Evolutionary conservation across 2,797 vertebrate species (phyloP), one percentile per base, ranked within the genome.

Genomic region (Epinephelus coioides): DNA sequence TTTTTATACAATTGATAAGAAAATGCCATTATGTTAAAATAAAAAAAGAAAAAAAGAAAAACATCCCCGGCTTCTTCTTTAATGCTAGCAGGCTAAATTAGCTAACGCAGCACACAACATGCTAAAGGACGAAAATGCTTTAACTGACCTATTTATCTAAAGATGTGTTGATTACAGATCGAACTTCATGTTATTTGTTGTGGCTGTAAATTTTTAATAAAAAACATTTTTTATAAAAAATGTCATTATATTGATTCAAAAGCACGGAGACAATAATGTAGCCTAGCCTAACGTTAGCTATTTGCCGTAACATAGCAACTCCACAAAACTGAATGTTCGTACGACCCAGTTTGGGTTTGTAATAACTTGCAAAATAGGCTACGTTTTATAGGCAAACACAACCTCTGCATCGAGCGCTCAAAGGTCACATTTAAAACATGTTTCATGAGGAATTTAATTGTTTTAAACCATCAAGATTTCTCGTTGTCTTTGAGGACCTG

Each of bases 381-480:
- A n/a, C 19, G 18, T 44, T 62, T 67, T 18, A 27, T 67, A 70
- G 57, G 11, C 15, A 74, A 54, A 73, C 5, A 30, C n/a, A 27
- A 4, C 12, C 40, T 69, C 21, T 13, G 34, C 34, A 8, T 60
- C n/a, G 56, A 18, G 2, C 5, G 15, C 49, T 40, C 3, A 68
- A 30, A 56, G 2, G 4, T 5, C 30, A 55, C 6, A 44, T 59
- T 59, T 1, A 57, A 47, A 68, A 34, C 40, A 50, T n/a, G 43
- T 70, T 69, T 69, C 1, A 17, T 18, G 11, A 30, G 15, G 23
- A 63, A 61, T 19, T 3, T 7, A 14, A 62, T 12, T 3, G n/a
- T 64, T 78, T 43, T 38, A 59, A 54, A 57, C 5, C 9, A 30
- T 19, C 11, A 11, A 64, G 30, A n/a, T 21, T 44, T 13, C 38